Evolutionary conservation across 2,113 vertebrate species (phyloP), one percentile per base, ranked within the genome.

Genomic region (Labrus mixtus): DNA sequence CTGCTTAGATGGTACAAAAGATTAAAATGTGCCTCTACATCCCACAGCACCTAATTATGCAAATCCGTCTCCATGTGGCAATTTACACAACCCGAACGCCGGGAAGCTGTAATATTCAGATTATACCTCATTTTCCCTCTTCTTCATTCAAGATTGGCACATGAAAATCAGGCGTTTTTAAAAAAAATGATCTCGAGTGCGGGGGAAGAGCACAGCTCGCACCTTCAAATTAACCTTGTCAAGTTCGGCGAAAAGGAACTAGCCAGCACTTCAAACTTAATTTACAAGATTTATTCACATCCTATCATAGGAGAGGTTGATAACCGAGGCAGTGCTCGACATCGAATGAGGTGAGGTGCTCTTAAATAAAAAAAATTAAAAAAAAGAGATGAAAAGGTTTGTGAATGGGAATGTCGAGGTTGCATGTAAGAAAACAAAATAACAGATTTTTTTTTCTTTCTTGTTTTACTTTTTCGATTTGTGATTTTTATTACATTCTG

Each of bases 191-290:
- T 83, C 79, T 79, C 3, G 73, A 92, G 82, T 84, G 75, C 15
- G 51, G 53, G 53, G 62, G 89, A 88, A 83, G 79, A 82, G 77
- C 71, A 66, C 4, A 71, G 64, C 74, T 87, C 85, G 67, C 67
- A 68, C 87, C 83, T 92, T 85, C 68, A 69, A 87, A 90, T 89
- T 88, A 89, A 91, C 90, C 90, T 87, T 87, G 89, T 87, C 82
- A 83, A 82, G 79, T 85, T 89, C 69, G 36, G 67, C 53, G 25
- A 78, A 68, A 67, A 57, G 20, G 59, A 57, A 29, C 33, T 22
- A 41, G 55, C 20, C 25, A 41, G 29, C 73, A 83, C 87, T 90
- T 90, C 73, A 89, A 84, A 89, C 50, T 79, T 85, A 63, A 90
- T 89, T 88, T 80, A 78, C 45, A 65, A 80, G 83, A 87, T 80